phyloP scores from a whole-genome alignment of 2,797 vertebrate genomes.

The Perdix hodgsoniae region DNA sequence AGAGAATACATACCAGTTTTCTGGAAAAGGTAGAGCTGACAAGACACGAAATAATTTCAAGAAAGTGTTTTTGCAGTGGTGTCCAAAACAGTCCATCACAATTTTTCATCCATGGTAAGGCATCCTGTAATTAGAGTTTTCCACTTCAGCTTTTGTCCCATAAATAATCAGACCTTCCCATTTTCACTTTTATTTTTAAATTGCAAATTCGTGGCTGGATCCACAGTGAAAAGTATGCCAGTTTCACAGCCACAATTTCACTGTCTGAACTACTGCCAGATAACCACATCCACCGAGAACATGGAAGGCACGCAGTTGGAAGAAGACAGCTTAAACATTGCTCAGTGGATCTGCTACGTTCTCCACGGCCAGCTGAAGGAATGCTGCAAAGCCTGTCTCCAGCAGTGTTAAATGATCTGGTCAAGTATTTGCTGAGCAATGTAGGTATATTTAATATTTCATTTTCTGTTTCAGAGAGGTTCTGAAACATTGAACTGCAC shows the following conservation, averaged over 20 bases:
- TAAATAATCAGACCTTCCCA: neutral
- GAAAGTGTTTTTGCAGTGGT: neutral
- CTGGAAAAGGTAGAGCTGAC: neutral
- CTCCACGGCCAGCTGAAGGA: rapidly evolving
- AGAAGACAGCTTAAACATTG: neutral
- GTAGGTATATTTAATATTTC: neutral
- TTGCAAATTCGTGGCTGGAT: neutral
- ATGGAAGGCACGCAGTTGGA: neutral
- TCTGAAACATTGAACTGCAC: neutral
- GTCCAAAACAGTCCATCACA: neutral
- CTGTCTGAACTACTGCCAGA: neutral
- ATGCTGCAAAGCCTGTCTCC: neutral
- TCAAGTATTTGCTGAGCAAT: neutral
- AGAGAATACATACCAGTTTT: neutral
- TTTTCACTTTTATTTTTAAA: neutral
- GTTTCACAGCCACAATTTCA: neutral
- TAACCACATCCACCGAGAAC: neutral
- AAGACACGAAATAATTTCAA: neutral
- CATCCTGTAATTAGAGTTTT: neutral
- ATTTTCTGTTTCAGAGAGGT: neutral
- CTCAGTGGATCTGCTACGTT: neutral
- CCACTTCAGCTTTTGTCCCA: neutral
- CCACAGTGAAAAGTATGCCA: neutral
- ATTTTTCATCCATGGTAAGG: neutral
- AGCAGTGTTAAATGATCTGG: neutral